Conservation (phyloP, 1,140 invertebrate species). For the Drosophila kikkawai region DNA sequence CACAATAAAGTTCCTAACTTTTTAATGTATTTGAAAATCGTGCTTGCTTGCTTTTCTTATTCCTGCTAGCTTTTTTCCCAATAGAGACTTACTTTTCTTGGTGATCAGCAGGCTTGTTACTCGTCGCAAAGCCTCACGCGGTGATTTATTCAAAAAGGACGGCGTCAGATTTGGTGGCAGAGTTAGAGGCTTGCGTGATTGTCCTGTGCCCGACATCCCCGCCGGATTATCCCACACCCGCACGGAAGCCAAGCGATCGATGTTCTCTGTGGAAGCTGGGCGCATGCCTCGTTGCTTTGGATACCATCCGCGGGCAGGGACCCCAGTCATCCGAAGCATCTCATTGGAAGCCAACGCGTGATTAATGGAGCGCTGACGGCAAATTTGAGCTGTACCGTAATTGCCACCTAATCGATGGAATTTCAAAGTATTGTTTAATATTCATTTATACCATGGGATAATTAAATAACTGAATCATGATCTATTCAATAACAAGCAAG, state of each 20-base stretch:
- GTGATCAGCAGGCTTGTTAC: slow-evolving; percentile 94
- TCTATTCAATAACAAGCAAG: too few relatives aligned
- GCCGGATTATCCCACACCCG: slow-evolving; percentile 84
- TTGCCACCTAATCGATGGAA: slow-evolving; percentile 52
- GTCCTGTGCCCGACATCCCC: slow-evolving; percentile 78
- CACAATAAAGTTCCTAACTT: too few relatives aligned
- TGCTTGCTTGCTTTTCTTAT: not conserved
- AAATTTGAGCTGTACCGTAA: slow-evolving; percentile 86
- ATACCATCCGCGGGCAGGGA: slow-evolving; percentile 93
- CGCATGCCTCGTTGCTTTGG: slow-evolving; percentile 90
- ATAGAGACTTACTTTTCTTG: slow-evolving; percentile 85
- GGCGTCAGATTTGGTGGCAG: slow-evolving; percentile 93
- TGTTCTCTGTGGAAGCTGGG: slow-evolving; percentile 93
- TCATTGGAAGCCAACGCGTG: slow-evolving; percentile 91
- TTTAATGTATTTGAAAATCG: not conserved
- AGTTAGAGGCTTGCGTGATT: slow-evolving; percentile 90
- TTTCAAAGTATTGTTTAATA: not conserved
- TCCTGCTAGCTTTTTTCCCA: not conserved
- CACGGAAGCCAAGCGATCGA: slow-evolving; percentile 88
- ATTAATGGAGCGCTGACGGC: slow-evolving; percentile 88
- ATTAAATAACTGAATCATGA: too few relatives aligned
- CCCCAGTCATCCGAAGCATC: slow-evolving; percentile 90
- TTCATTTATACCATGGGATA: too few relatives aligned
- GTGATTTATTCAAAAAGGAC: slow-evolving; percentile 94
- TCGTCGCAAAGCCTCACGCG: slow-evolving; percentile 92